phyloP scores from a whole-genome alignment of 2,113 vertebrate genomes.

The Neotoma lepida region DNA sequence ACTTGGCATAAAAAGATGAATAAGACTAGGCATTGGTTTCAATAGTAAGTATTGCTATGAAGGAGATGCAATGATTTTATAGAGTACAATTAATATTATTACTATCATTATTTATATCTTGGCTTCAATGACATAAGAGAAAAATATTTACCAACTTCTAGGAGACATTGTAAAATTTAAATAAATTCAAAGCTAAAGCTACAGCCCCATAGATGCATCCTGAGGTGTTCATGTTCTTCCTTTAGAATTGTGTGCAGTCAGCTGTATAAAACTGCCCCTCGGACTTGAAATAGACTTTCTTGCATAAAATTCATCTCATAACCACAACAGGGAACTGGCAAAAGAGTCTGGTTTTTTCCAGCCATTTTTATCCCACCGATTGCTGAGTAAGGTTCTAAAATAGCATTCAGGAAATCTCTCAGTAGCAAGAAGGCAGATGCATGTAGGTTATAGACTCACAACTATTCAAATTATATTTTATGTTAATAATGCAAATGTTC shows the following conservation, averaged over 20 bases:
- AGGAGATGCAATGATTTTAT: neutral
- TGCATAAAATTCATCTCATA: conserved; percentile 25
- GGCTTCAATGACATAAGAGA: neutral
- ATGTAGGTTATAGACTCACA: neutral
- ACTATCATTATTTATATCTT: neutral
- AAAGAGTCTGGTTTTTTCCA: neutral
- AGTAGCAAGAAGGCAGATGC: conserved; percentile 29
- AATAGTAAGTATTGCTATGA: neutral
- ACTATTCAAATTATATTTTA: conserved; percentile 73
- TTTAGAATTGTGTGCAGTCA: conserved; percentile 44
- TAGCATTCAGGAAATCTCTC: conserved; percentile 63
- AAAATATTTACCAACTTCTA: conserved; percentile 39
- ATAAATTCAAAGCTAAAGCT: neutral
- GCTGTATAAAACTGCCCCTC: neutral
- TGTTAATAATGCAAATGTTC: conserved; percentile 53
- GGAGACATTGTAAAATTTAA: neutral
- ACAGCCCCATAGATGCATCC: neutral
- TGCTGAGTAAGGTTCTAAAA: conserved; percentile 60
- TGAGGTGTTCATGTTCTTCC: neutral
- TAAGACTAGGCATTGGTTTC: neutral
- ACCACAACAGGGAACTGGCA: conserved; percentile 60
- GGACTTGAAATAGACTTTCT: conserved; percentile 51
- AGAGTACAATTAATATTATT: neutral
- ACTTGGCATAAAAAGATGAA: neutral
- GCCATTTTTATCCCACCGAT: conserved; percentile 6